These are phyloP conservation scores for Magallana gigas DNA, from an alignment of 1,140 invertebrate species.

Conservation along the genomic window DNA sequence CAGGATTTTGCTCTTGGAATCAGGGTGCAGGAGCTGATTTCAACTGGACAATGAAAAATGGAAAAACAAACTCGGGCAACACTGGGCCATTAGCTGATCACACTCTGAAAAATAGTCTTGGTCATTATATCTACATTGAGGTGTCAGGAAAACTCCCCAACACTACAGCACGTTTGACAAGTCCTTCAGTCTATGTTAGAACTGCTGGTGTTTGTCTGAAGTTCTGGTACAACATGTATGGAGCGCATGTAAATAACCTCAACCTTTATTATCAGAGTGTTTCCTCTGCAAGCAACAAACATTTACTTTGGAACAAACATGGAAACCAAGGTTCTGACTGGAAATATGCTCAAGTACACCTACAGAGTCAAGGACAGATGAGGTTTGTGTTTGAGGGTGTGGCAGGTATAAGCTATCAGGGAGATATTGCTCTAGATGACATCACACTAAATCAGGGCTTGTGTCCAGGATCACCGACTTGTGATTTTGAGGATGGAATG, in stretches of 20 bases:
- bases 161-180: slow-evolving; percentile 86
- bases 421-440: slow-evolving; percentile 78
- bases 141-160: slow-evolving; percentile 78
- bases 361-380: slow-evolving; percentile 53
- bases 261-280: slow-evolving; percentile 64
- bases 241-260: slow-evolving; percentile 75
- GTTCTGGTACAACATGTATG: slow-evolving; percentile 89
- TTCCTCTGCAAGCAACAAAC: slow-evolving; percentile 52
- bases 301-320: slow-evolving; percentile 68
- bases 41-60: slow-evolving; percentile 72
- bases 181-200: slow-evolving; percentile 72
- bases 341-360: slow-evolving; percentile 68
- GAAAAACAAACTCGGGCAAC: slow-evolving; percentile 62
- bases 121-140: slow-evolving; percentile 72
- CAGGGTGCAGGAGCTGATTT: slow-evolving; percentile 71
- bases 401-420: slow-evolving; percentile 58
- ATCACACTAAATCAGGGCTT: slow-evolving; percentile 69
- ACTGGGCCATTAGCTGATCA: slow-evolving; percentile 75
- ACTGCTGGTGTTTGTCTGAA: slow-evolving; percentile 78
- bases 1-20: slow-evolving; percentile 70
- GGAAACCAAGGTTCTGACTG: slow-evolving; percentile 72
- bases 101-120: slow-evolving; percentile 66
- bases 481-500: slow-evolving; percentile 73
- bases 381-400: slow-evolving; percentile 71
- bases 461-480: slow-evolving; percentile 60